Base-by-base conservation (phyloP, 1,140 invertebrate species). In the Zaprionus davidi region DNA sequence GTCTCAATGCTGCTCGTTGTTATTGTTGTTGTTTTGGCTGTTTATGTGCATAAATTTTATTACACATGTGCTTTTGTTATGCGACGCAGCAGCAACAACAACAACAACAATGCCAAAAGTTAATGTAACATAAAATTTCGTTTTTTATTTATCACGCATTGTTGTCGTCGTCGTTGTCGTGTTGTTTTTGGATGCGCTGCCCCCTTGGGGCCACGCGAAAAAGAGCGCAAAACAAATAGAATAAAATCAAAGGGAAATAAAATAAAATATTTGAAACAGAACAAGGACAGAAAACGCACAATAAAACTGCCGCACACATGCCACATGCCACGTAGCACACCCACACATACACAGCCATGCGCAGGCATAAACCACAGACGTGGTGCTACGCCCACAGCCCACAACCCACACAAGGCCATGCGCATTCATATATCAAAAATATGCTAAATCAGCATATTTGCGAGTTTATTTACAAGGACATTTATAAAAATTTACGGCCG, bases 401-500 rank as follows among this genome's bases (percentile, higher is more conserved):
- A n/a, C 38, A 15, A 80, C 83, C 77, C 84, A 81, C 80, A 82
- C 84, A 57, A 49, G 62, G 66, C 79, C 67, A 55, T 65, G 55
- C 55, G 78, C 79, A 83, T 76, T 71, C 81, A 88, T 69, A 72
- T 73, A 77, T 73, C 64, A 68, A 70, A 88, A 84, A 88, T 90
- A 88, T 84, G 85, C 85, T 90, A 90, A 90, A 90, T 90, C 85
- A 90, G 86, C 86, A 90, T 90, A 90, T 90, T 90, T 90, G 84
- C 82, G 86, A 90, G 85, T 90, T 90, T 90, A 90, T 90, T 90
- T 90, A 90, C 85, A 90, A 90, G 85, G 85, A 90, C 85, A 90
- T 90, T 90, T 90, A 90, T 90, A 90, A 90, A 90, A 90, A 90
- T 90, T 90, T 90, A 90, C 86, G 85, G 77, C 76, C 81, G 38